Percentiles rank a stretch among this genome's conserved stretches.
phyloP scores from a whole-genome alignment of 2,888 invertebrate genomes.

The Polyommatus iphigenia region DNA sequence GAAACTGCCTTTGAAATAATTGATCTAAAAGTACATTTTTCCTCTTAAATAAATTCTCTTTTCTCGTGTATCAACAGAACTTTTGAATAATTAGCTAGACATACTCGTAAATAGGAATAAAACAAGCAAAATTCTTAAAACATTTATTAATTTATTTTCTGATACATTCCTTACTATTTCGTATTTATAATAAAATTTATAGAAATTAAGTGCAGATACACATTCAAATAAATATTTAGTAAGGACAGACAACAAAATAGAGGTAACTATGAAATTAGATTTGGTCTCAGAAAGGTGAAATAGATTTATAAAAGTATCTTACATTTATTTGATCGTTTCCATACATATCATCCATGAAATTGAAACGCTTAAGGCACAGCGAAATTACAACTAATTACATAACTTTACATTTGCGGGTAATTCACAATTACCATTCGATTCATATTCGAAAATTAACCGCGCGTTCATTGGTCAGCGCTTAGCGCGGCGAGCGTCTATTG shows the following conservation, averaged over 20 bases:
- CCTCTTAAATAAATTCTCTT: too few relatives aligned
- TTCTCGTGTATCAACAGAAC: too few relatives aligned
- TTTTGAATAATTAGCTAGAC: too few relatives aligned
- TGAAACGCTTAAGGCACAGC: constrained; percentile 80
- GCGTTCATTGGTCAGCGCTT: background rate
- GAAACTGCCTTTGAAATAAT: too few relatives aligned
- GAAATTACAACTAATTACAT: constrained; percentile 73
- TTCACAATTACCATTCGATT: constrained; percentile 34
- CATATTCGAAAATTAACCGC: constrained; percentile 39
- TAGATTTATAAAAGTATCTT: constrained; percentile 66
- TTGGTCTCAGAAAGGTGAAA: constrained; percentile 60
- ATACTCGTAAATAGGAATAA: constrained; percentile 32
- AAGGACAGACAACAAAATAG: constrained; percentile 28
- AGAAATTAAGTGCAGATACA: constrained; percentile 36
- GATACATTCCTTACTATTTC: constrained; percentile 57
- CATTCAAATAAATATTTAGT: constrained; percentile 33
- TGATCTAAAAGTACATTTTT: too few relatives aligned
- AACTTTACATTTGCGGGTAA: constrained; percentile 45
- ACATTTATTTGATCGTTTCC: constrained; percentile 61
- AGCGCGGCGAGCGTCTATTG: background rate
- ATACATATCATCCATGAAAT: constrained; percentile 64
- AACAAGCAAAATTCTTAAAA: constrained; percentile 57
- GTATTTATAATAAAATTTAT: constrained; percentile 53
- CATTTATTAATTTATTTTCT: constrained; percentile 67
- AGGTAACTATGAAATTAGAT: constrained; percentile 46